These are phyloP conservation scores for Oplegnathus fasciatus DNA, from an alignment of 2,113 vertebrate species.

Conservation along the genomic window DNA sequence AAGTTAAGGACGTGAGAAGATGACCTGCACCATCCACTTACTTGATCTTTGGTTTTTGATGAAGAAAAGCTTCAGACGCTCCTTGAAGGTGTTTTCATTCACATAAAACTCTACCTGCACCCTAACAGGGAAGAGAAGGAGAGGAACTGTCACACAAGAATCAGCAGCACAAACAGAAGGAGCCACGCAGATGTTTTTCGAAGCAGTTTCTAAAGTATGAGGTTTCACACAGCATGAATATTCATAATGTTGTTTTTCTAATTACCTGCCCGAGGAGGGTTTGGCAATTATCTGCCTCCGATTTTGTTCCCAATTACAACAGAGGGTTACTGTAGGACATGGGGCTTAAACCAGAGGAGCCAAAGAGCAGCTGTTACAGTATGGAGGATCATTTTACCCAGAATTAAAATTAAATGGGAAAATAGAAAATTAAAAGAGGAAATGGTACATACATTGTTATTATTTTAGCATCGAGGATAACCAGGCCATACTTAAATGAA, in stretches of 20 bases:
- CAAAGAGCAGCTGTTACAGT: constrained; percentile 12
- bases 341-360: not conserved
- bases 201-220: not conserved
- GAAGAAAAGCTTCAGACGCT: constrained; percentile 89
- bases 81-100: constrained; percentile 90
- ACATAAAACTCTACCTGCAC: constrained; percentile 90
- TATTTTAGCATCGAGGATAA: not conserved
- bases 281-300: constrained; percentile 51
- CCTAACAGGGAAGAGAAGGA: constrained; percentile 65
- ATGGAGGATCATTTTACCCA: not conserved
- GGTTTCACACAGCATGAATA: constrained; percentile 35
- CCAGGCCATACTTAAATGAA: not conserved
- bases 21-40: constrained; percentile 70
- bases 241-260: constrained; percentile 49
- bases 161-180: not conserved
- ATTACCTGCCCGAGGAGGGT: constrained; percentile 42
- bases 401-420: not conserved
- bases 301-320: constrained; percentile 38
- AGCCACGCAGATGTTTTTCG: not conserved
- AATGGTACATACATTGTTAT: not conserved
- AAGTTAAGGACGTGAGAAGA: not conserved
- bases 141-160: not conserved
- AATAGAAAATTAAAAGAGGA: not conserved
- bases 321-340: not conserved
- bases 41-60: constrained; percentile 91